Evolutionary conservation across 2,888 invertebrate genomes (phyloP), one percentile per base, ranked within the genome.

Genomic region (Strigamia transsilvanica): DNA sequence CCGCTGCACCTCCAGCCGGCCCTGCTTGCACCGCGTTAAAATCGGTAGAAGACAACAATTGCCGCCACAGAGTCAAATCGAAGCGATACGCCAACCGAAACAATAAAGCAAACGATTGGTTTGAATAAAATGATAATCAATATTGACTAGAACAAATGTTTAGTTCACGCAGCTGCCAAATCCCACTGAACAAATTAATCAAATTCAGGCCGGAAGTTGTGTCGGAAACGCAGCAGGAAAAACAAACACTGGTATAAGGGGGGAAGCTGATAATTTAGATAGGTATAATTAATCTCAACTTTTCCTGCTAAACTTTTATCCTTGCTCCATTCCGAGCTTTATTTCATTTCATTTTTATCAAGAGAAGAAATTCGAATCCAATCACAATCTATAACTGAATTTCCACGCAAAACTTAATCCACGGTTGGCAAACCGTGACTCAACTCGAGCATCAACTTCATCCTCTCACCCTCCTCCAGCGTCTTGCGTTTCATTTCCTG

Each of bases 171-270:
- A 73, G 73, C 73, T 73, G 73, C 73, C 73, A 73, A 73, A 27
- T 73, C 73, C 73, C 73, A 73, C 73, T 32, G 73, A 73, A 73
- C 73, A 73, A 73, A 73, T 73, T 73, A 5, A 73, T 73, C 73
- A 73, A 73, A 27, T 27, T 13, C 73, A 73, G 73, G 73, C 73
- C 27, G 73, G 73, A 73, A 73, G 73, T 73, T 27, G 73, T 73
- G 73, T 73, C 73, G 73, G 73, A 73, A 73, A 32, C 73, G 73
- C 73, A 73, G 73, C 73, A 73, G 73, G 73, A 73, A 73, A 73
- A 73, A 73, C 73, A 73, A 73, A 73, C 73, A 23, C 73, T 73
- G 38, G 6, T 2, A 27, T 32, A 73, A 12, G 32, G 18, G 15
- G 73, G 32, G 23, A 32, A 27, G 27, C 23, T 13, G 73, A 73